Evolutionary conservation across 2,797 vertebrate genomes (phyloP).

Genomic region (Silurus lanzhouensis): DNA sequence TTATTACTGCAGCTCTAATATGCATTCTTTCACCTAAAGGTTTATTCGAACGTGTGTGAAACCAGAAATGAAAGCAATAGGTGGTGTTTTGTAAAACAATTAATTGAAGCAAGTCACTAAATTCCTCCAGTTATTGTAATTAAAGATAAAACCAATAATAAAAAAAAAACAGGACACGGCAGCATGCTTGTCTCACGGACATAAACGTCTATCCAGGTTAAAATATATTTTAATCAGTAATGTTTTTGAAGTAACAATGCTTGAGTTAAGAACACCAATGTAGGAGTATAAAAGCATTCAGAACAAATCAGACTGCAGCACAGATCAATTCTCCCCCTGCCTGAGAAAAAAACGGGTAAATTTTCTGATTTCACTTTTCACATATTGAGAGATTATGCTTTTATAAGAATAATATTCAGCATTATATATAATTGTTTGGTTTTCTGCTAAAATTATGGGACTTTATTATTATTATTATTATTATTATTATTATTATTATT

Average conservation of each 20-base stretch:
- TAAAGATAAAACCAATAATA: background rate
- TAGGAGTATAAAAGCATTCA: conserved; percentile 21
- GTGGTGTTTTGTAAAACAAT: background rate
- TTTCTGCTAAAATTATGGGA: too few relatives aligned
- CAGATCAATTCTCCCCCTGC: background rate
- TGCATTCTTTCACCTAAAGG: background rate
- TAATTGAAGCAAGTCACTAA: background rate
- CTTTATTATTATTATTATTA: too few relatives aligned
- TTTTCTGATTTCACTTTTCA: background rate
- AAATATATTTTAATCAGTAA: conserved; percentile 46
- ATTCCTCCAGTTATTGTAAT: background rate
- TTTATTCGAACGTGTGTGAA: background rate
- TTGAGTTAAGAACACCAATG: background rate
- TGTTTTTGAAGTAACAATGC: conserved; percentile 31
- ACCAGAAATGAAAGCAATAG: background rate
- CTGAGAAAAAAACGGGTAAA: conserved; percentile 21
- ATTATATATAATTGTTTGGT: too few relatives aligned
- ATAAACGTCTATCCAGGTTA: conserved; percentile 46
- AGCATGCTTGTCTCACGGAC: too few relatives aligned
- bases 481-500: too few relatives aligned
- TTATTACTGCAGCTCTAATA: background rate
- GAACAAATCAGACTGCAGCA: background rate
- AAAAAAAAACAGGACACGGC: too few relatives aligned
- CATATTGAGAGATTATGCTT: background rate
- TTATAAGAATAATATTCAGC: too few relatives aligned